Base-by-base conservation (phyloP, 2,113 vertebrate species). In the Talpa occidentalis region DNA sequence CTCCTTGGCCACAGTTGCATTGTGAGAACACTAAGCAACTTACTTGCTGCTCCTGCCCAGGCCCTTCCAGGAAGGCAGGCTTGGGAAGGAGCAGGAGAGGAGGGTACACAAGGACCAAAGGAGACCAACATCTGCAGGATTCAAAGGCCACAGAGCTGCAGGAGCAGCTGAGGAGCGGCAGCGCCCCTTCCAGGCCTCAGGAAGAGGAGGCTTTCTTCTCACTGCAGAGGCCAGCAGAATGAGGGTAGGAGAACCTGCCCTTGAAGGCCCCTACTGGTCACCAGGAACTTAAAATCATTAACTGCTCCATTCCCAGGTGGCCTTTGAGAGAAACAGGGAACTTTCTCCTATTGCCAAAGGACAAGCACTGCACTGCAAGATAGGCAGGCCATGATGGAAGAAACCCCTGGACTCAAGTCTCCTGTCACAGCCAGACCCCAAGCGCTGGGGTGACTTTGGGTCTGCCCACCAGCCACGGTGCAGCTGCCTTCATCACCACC, bases 51-150 rank as follows among this genome's bases (percentile, higher is more conserved):
- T 56, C 40, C 67, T 84, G 42, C 37, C 49, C 40, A 80, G 54
- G 37, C 72, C 67, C 79, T n/a, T n/a, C 44, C 47, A 32, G 19
- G 64, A 60, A n/a, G n/a, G 40, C 17, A 60, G 73, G 60, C 81
- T 80, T 35, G 5, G 72, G 10, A 70, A 76, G 62, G 2, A 15
- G 15, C 26, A 73, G 54, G 47, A 56, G 12, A 59, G 8, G 12
- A 84, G 80, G 70, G 52, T 15, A 47, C 90, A 82, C 37, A 52
- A 66, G 59, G 73, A 40, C 42, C 26, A 37, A 32, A 7, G 6
- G 52, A 92, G 77, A 73, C 77, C 52, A 85, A 42, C 80, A 90
- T 54, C 79, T 72, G 72, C 37, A 37, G 76, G 77, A 88, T 6
- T 56, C n/a, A 10, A 78, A 93, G 60, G 32, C 47, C 35, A 78